A percentile compares a stretch with the other conserved stretches of the same genome.
These are phyloP conservation scores for Brachionus manjavacas DNA, from an alignment of 1,140 invertebrate species.

Conservation along the genomic window DNA sequence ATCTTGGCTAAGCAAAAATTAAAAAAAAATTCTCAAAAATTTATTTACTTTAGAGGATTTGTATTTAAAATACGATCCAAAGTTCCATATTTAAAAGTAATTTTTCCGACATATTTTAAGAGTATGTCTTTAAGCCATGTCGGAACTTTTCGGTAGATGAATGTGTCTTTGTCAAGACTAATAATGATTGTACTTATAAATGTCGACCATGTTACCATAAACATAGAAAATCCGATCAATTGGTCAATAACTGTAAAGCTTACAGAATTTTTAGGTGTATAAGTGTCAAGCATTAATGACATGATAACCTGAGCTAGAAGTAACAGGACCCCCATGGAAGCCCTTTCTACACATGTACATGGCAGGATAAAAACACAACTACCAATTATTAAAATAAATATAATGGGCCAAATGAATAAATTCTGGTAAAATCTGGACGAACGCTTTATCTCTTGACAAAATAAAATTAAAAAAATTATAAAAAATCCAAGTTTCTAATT, in stretches of 20 bases:
- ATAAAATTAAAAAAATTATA: not conserved
- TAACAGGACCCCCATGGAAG: conserved; percentile 19
- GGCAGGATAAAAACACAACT: conserved; percentile 36
- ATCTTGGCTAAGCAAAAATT: not conserved
- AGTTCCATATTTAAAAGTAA: conserved; percentile 15
- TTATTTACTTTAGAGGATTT: not conserved
- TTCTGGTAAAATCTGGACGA: not conserved
- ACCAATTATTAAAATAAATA: conserved; percentile 3
- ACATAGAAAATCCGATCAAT: conserved; percentile 32
- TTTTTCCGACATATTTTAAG: conserved; percentile 12
- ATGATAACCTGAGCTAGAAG: conserved; percentile 16
- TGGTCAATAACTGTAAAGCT: not conserved
- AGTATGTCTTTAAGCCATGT: not conserved
- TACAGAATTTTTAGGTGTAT: conserved; percentile 8
- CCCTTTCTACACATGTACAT: conserved; percentile 7
- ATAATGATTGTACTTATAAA: conserved; percentile 33
- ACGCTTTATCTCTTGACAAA: conserved; percentile 13
- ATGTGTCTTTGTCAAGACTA: conserved; percentile 12
- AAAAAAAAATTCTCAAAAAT: not conserved
- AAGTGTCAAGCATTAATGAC: conserved; percentile 21
- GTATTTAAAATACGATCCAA: not conserved
- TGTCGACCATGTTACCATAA: conserved; percentile 41
- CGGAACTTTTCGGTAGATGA: not conserved
- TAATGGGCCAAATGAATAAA: conserved; percentile 33
- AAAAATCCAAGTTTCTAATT: not conserved